Percentiles rank a stretch among this genome's conserved stretches.
phyloP scores from a whole-genome alignment of 1,140 invertebrate species.

The Sogatella furcifera region DNA sequence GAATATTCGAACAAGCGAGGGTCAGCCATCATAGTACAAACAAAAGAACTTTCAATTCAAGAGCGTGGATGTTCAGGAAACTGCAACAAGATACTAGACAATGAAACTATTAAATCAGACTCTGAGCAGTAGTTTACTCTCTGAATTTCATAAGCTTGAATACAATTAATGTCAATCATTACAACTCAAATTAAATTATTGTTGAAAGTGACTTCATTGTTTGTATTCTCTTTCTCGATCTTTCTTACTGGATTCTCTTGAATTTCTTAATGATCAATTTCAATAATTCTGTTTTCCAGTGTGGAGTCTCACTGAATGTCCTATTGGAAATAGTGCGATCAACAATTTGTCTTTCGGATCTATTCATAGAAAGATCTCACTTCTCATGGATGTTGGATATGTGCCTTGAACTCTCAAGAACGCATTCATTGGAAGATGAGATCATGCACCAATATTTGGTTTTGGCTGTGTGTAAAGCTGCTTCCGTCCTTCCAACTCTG shows the following conservation, averaged over 20 bases:
- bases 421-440: constrained; percentile 55
- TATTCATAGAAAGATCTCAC: constrained; percentile 56
- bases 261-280: background rate
- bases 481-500: constrained; percentile 47
- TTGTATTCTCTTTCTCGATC: too few species aligned
- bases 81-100: too few species aligned
- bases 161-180: too few species aligned
- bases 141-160: too few species aligned
- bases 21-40: too few species aligned
- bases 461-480: constrained; percentile 55
- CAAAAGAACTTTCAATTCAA: too few species aligned
- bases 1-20: too few species aligned
- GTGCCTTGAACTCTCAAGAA: constrained; percentile 48
- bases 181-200: too few species aligned
- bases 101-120: too few species aligned
- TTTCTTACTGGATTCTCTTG: background rate
- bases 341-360: constrained; percentile 49
- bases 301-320: constrained; percentile 19
- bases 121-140: too few species aligned
- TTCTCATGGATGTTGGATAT: constrained; percentile 62
- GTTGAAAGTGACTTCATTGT: too few species aligned
- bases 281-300: constrained; percentile 12
- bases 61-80: too few species aligned
- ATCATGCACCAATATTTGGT: constrained; percentile 56
- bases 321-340: constrained; percentile 51